These are phyloP conservation scores for Diloba caeruleocephala DNA, from an alignment of 2,888 invertebrate genomes.

Conservation along the genomic window DNA sequence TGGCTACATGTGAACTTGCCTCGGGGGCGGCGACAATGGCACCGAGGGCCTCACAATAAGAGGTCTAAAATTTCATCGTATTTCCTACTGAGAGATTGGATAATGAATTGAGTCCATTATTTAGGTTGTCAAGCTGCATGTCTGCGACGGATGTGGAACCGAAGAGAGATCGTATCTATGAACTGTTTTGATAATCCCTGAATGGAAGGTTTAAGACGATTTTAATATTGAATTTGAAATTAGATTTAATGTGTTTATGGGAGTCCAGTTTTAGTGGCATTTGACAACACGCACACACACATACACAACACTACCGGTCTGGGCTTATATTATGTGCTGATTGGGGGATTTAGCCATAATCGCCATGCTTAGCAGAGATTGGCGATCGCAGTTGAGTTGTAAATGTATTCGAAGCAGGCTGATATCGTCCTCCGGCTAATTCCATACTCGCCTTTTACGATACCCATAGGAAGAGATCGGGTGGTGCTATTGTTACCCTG, in stretches of 20 bases:
- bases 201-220: slow-evolving; percentile 31
- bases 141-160: slow-evolving; percentile 54
- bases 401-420: too few species aligned
- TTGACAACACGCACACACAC: too few species aligned
- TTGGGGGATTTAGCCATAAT: too few species aligned
- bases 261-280: slow-evolving; percentile 4
- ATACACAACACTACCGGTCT: too few species aligned
- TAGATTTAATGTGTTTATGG: slow-evolving; percentile 30
- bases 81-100: slow-evolving; percentile 57
- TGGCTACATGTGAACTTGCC: slow-evolving; percentile 75
- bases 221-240: slow-evolving; percentile 20
- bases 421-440: too few species aligned
- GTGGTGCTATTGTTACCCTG: too few species aligned
- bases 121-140: slow-evolving; percentile 54
- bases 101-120: slow-evolving; percentile 66
- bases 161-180: slow-evolving; percentile 47
- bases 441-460: too few species aligned
- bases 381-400: too few species aligned
- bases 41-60: slow-evolving; percentile 64
- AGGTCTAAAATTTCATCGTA: slow-evolving; percentile 69
- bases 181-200: slow-evolving; percentile 39
- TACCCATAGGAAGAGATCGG: too few species aligned
- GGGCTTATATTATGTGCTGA: too few species aligned
- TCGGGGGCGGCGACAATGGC: slow-evolving; percentile 70
- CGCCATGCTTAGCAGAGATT: too few species aligned